Evolutionary conservation across 2,888 invertebrate species (phyloP).

Genomic region (Caenorhabditis auriculariae): DNA sequence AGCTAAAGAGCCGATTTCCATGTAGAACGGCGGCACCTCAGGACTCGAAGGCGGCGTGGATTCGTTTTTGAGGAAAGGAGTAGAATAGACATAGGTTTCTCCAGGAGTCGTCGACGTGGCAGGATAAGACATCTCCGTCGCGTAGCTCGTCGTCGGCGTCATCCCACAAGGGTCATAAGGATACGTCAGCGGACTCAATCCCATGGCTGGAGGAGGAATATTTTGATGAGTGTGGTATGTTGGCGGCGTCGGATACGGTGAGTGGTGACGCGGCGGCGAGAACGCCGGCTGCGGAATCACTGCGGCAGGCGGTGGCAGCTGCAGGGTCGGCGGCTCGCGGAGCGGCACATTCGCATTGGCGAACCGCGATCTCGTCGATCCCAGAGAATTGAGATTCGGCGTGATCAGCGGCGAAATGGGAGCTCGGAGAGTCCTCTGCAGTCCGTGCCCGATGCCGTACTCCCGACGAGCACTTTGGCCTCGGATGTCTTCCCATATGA

Average conservation of each 20-base stretch:
- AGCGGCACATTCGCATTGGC: conserved; percentile 1
- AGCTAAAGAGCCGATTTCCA: conserved; percentile 12
- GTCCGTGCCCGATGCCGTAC: not conserved
- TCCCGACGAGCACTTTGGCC: not conserved
- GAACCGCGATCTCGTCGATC: conserved; percentile 3
- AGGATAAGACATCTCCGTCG: no score
- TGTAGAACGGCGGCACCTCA: not conserved
- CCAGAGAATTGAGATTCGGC: conserved; percentile 11
- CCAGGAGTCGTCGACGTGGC: no score
- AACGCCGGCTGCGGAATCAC: no score
- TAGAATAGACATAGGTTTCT: no score
- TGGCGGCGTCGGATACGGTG: no score
- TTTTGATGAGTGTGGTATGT: no score
- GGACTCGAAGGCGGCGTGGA: conserved; percentile 33
- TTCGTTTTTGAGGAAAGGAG: conserved; percentile 4
- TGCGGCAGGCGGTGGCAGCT: no score
- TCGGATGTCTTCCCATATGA: no score
- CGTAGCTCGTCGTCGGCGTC: conserved; percentile 1
- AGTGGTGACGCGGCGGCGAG: no score
- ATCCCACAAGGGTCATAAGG: conserved; percentile 14
- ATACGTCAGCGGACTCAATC: conserved; percentile 5
- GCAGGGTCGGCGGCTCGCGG: conserved; percentile 18
- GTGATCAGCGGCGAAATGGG: conserved; percentile 18
- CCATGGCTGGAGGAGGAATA: no score
- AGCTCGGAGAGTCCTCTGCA: not conserved